These are phyloP conservation scores for Hirtodrosophila alboralis DNA, from an alignment of 2,888 invertebrate species.

Conservation along the genomic window DNA sequence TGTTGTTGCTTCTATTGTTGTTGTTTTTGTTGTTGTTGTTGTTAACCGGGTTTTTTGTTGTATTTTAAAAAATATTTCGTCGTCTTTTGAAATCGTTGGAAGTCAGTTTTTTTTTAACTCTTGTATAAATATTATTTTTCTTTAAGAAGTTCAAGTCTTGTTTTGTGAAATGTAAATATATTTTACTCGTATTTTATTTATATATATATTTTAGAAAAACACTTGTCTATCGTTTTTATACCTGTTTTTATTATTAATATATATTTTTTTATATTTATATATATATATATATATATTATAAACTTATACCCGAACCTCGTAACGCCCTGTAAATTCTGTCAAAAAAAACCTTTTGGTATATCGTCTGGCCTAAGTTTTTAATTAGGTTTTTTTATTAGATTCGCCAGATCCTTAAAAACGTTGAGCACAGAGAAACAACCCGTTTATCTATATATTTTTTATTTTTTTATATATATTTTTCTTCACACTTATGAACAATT, in stretches of 20 bases:
- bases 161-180: constrained; percentile 62
- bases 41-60: constrained; percentile 46
- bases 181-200: constrained; percentile 36
- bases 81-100: constrained; percentile 83
- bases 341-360: constrained; percentile 69
- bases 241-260: constrained; percentile 20
- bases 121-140: constrained; percentile 72
- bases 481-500: constrained; percentile 15
- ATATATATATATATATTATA: constrained; percentile 15
- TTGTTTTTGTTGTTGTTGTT: constrained; percentile 37
- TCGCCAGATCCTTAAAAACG: constrained; percentile 6
- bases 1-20: constrained; percentile 35
- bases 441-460: no score
- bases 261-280: constrained; percentile 11
- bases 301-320: constrained; percentile 17
- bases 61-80: constrained; percentile 73
- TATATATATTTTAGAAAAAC: constrained; percentile 46
- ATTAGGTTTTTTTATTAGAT: background rate
- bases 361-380: constrained; percentile 17
- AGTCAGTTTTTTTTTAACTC: constrained; percentile 69
- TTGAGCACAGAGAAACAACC: constrained; percentile 46
- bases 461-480: no score
- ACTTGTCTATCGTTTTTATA: constrained; percentile 40
- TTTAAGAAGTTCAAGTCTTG: constrained; percentile 74
- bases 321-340: constrained; percentile 71